Percentiles rank a stretch among this genome's conserved stretches.
Evolutionary conservation across 2,113 vertebrate genomes (phyloP).

Genomic region (Lagenorhynchus albirostris): DNA sequence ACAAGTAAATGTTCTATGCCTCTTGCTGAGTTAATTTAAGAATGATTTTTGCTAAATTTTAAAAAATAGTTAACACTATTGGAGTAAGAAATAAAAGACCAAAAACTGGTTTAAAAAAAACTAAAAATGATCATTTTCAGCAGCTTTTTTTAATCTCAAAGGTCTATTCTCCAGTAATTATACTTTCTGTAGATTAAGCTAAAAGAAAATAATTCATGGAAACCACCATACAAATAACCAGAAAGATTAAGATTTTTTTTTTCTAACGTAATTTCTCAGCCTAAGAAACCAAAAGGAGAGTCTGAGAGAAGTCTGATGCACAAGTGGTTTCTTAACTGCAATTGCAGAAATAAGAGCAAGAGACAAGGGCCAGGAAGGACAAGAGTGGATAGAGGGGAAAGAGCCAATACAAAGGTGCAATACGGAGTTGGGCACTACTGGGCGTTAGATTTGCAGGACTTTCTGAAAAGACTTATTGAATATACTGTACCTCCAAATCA

Average conservation of each 20-base stretch:
- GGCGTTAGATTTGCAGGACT: not conserved
- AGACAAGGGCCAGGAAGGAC: not conserved
- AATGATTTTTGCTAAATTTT: not conserved
- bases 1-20: not conserved
- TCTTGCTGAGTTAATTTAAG: not conserved
- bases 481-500: not conserved
- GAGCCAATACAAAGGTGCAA: not conserved
- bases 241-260: not conserved
- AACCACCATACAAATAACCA: not conserved
- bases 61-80: not conserved
- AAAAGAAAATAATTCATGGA: not conserved
- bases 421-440: not conserved
- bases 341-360: fast-evolving
- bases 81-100: not conserved
- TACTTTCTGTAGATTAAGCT: not conserved
- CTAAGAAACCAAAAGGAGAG: not conserved
- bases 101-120: not conserved
- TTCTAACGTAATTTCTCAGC: not conserved
- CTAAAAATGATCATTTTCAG: not conserved
- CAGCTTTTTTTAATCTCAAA: not conserved
- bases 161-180: not conserved
- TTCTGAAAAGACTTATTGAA: not conserved
- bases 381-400: not conserved
- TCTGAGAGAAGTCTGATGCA: not conserved
- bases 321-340: not conserved